Evolutionary conservation across 2,797 vertebrate genomes (phyloP), one percentile per base, ranked within the genome.

Genomic region (Spheniscus humboldti): DNA sequence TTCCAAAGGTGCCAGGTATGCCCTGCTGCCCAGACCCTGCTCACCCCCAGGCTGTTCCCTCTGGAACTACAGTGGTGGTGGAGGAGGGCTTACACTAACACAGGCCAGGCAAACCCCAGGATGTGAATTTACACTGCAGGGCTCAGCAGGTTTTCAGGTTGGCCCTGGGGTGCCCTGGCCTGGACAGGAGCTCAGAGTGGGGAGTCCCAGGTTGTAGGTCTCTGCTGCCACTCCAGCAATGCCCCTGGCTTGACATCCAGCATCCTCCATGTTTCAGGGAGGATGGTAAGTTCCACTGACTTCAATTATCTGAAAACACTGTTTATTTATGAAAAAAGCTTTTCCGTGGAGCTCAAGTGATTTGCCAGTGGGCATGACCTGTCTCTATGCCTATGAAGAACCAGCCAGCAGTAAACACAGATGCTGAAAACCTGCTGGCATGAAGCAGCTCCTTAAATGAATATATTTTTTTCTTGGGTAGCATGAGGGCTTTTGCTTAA

Each of bases 391-490:
- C 78, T 57, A 24, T 4, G 6, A 71, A 88, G 62, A 80, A 41
- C 16, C 50, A 90, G 31, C 33, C 27, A 55, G 39, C 2, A 7
- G 48, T 33, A 77, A 88, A 67, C 27, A 81, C 73, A 91, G 53
- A 59, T 78, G 57, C 62, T 53, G 74, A 53, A 86, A 92, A 90
- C 64, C 63, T 90, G 74, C 18, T 55, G 56, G 77, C 81, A 84
- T 77, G 63, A 91, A 66, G n/a, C 17, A 11, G 41, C 45, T 95
- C 53, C 76, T 25, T 69, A 91, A 93, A 85, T 86, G 48, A 94
- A 95, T 93, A 15, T 50, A 88, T 97, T 92, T 97, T 94, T 92
- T 97, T 94, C 59, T 90, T 8, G 8, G 50, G 45, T 67, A 92
- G 77, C 66, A 79, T 10, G 31, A 93, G 50, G 91, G 68, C 59